Conservation (phyloP, 2,888 invertebrate species). For the Pardosa pseudoannulata region DNA sequence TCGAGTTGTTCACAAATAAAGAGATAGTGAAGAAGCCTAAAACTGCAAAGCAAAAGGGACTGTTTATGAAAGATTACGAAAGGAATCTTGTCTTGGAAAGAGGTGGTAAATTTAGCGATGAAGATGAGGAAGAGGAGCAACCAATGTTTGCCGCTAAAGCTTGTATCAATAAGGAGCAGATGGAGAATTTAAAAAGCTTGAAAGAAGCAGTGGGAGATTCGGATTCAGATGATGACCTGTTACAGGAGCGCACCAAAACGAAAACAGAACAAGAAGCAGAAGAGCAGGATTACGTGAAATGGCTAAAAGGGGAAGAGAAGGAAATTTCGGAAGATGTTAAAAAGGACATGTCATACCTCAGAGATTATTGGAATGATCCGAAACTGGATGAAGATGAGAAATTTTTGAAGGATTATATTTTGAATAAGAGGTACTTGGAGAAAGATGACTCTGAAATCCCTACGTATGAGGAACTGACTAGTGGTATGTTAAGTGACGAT, state of each 20-base stretch:
- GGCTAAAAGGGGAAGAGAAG: constrained; percentile 84
- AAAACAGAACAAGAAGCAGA: constrained; percentile 63
- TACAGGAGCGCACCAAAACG: constrained; percentile 74
- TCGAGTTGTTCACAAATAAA: constrained; percentile 83
- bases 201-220: constrained; percentile 80
- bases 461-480: constrained; percentile 81
- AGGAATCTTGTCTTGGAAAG: constrained; percentile 85
- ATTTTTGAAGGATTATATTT: constrained; percentile 93
- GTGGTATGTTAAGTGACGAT: constrained; percentile 84
- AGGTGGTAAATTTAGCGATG: constrained; percentile 81
- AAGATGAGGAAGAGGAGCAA: constrained; percentile 76
- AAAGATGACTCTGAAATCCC: constrained; percentile 32
- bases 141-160: constrained; percentile 75
- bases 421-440: constrained; percentile 86
- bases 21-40: constrained; percentile 27
- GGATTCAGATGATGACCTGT: constrained; percentile 78
- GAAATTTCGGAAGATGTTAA: constrained; percentile 81
- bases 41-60: constrained; percentile 78
- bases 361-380: constrained; percentile 90
- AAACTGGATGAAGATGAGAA: constrained; percentile 89
- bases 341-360: constrained; percentile 84
- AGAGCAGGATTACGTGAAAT: constrained; percentile 85
- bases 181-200: constrained; percentile 83
- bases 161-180: constrained; percentile 83
- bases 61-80: constrained; percentile 88